Evolutionary conservation across 2,888 invertebrate genomes (phyloP).

Genomic region (Synanthedon vespiformis): DNA sequence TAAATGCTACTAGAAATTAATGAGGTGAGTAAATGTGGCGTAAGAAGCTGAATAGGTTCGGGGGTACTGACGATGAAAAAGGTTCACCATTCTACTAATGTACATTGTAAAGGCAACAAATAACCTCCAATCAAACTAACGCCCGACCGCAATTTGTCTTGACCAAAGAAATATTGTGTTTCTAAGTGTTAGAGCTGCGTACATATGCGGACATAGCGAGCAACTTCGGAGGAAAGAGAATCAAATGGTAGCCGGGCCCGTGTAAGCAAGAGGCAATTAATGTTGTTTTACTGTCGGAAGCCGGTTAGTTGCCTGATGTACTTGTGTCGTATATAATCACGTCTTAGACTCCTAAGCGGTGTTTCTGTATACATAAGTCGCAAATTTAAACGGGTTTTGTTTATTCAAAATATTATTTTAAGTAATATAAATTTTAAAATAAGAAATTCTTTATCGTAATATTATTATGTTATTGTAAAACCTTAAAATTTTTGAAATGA

Average conservation of each 20-base stretch:
- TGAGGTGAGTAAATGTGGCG: background rate
- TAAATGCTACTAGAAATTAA: no score
- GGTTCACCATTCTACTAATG: slow-evolving; percentile 43
- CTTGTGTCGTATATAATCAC: background rate
- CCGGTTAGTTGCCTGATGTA: slow-evolving; percentile 1
- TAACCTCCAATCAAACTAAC: slow-evolving; percentile 64
- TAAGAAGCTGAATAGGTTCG: background rate
- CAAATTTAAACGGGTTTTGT: background rate
- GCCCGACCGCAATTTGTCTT: slow-evolving; percentile 62
- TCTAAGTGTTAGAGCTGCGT: slow-evolving; percentile 34
- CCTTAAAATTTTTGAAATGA: no score
- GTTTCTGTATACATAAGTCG: background rate
- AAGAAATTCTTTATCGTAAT: no score
- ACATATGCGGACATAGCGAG: slow-evolving; percentile 13
- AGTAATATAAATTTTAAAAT: no score
- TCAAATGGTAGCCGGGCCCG: background rate
- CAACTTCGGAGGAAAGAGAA: slow-evolving; percentile 4
- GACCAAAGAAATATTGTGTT: slow-evolving; percentile 55
- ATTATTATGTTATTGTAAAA: no score
- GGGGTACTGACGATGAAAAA: slow-evolving; percentile 16
- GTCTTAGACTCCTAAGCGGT: background rate
- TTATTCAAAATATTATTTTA: background rate
- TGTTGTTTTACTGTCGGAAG: slow-evolving; percentile 4
- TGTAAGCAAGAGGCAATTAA: slow-evolving; percentile 1
- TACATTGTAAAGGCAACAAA: slow-evolving; percentile 66